Evolutionary conservation across 2,888 invertebrate species (phyloP), one percentile per base, ranked within the genome.

Genomic region (Harpalus rufipes): DNA sequence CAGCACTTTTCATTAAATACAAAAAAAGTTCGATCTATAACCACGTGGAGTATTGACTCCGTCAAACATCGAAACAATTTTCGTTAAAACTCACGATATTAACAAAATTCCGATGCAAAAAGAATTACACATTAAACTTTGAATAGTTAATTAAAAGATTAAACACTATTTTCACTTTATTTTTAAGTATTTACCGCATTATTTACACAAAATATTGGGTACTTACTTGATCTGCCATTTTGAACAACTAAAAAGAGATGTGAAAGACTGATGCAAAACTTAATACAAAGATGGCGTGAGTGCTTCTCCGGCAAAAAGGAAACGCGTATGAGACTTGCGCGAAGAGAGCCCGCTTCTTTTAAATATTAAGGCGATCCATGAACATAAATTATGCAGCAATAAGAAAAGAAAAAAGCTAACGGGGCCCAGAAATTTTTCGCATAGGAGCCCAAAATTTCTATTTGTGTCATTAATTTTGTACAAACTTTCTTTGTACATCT

Each of bases 211-310:
- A 85, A 85, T 74, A 81, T 83, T 85, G 80, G 78, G 86, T 86
- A 93, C 94, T 90, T 94, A 95, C 96, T 95, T 96, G 96, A 92
- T 96, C 96, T 92, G 96, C 96, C 96, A 96, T 96, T 91, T 95
- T 95, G 94, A 91, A 92, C 91, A 92, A 91, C 89, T 92, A 92
- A 93, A 93, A 93, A 93, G 87, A 89, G 85, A 86, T 76, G 21
- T 44, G 44, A 61, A 83, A 83, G 83, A 83, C 76, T 61, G 83
- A 16, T 63, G 12, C 56, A 56, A 10, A 83, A 76, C 76, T 76
- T 61, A 74, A 16, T 44, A 8, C 58, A 56, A 12, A 83, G 84
- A 84, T 76, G 56, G 65, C 84, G 84, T 21, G 3, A 51, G 63
- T n/a, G 18, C 25, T 39, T 14, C 8, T 16, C 6, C 16, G 25